Conservation (phyloP, 1,140 invertebrate genomes). For the Myzus persicae region DNA sequence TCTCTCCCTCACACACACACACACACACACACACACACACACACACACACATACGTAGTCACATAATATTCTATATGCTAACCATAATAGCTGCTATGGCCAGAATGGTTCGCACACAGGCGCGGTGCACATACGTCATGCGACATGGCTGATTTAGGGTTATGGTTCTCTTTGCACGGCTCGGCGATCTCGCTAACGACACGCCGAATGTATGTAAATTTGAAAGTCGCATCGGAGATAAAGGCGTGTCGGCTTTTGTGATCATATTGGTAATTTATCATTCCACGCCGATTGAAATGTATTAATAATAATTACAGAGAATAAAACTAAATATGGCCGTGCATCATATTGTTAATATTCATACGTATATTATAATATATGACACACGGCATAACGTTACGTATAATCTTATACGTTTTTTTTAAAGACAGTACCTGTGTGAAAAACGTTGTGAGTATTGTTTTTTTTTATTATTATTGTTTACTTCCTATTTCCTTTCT, state of each 20-base stretch:
- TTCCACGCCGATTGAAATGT: background rate
- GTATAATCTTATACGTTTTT: too few relatives aligned
- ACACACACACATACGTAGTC: too few relatives aligned
- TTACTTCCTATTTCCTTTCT: too few relatives aligned
- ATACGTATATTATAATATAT: background rate
- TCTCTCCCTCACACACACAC: background rate
- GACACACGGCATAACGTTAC: background rate
- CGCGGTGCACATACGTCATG: background rate
- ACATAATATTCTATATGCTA: background rate
- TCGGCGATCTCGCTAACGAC: conserved; percentile 46
- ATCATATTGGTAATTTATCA: background rate
- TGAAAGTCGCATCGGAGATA: background rate
- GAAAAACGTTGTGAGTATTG: too few relatives aligned
- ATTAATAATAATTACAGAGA: background rate
- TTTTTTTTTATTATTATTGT: too few relatives aligned
- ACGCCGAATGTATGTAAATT: background rate
- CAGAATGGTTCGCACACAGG: background rate
- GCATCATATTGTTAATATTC: too few relatives aligned
- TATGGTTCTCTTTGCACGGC: conserved; percentile 43
- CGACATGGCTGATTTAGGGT: conserved; percentile 53
- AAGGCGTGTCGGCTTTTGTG: conserved; percentile 14
- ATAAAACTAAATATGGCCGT: too few relatives aligned
- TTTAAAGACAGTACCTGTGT: too few relatives aligned
- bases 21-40: too few relatives aligned
- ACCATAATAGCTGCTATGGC: background rate